Base-by-base conservation (phyloP, 1,140 invertebrate genomes). In the Centruroides sculpturatus region DNA sequence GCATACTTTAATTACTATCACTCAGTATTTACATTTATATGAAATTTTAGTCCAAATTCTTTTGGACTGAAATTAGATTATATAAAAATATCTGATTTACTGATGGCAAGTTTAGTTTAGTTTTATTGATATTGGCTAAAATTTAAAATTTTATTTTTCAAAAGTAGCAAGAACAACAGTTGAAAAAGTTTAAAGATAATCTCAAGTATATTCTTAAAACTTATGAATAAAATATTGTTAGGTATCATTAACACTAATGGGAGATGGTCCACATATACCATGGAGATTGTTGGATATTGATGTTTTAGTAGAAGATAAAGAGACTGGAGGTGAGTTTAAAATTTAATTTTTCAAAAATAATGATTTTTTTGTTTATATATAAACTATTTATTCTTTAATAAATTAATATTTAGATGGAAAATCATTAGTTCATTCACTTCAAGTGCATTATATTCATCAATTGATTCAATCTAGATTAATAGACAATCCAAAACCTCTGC, bases 221-320 rank as follows among this genome's bases (percentile, higher is more conserved):
- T 41, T 5, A 41, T 41, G 8, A 41, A 41, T 41, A 6, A 41
- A 8, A 2, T 52, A 49, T 49, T 56, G 4, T 8, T 10, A 64
- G 63, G 73, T 76, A 13, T 74, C 91, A 0, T 77, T 98, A 41
- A 98, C 95, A 8, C 83, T 98, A n/a, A 94, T 98, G 86, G 92
- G 94, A 13, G 95, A 98, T 75, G 86, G 84, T 47, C 82, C 85
- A 1, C 86, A 82, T 69, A 83, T 96, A 59, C 93, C 94, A 1
- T 99, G 95, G 95, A 79, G 92, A 61, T 78, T 99, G 52, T 76
- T 98, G 61, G 91, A 96, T 71, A 87, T 98, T 64, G 89, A 94
- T 67, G 87, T 98, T 68, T 76, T 98, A 3, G 94, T 99, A 4
- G 91, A 96, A 72, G 95, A 98, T 71, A 87, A 87, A 74, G 93